phyloP scores from a whole-genome alignment of 2,113 vertebrate species.

The Scomber scombrus region DNA sequence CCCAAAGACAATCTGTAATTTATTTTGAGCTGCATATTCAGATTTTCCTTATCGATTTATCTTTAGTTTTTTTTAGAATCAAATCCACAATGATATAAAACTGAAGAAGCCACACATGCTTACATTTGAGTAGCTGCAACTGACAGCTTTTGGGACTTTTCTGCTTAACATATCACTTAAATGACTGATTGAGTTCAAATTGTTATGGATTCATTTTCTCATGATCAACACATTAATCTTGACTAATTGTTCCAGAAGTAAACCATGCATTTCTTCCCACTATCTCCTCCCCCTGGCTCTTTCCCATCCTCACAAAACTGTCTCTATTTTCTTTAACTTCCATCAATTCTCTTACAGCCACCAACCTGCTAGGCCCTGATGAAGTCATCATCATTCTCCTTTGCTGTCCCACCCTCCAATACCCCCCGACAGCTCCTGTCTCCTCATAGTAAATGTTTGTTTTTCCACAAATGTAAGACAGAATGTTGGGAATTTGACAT shows the following conservation, averaged over 20 bases:
- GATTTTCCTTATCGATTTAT: background rate
- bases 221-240: no score
- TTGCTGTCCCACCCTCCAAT: constrained; percentile 12
- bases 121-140: no score
- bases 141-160: no score
- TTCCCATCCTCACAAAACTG: constrained; percentile 6
- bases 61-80: background rate
- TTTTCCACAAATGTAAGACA: constrained; percentile 63
- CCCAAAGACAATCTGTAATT: background rate
- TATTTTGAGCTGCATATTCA: background rate
- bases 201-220: no score
- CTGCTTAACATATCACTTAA: no score
- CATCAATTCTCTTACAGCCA: constrained; percentile 24
- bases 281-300: background rate
- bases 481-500: constrained; percentile 24
- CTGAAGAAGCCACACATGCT: no score
- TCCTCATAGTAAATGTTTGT: constrained; percentile 64
- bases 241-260: no score
- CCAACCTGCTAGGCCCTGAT: constrained; percentile 62
- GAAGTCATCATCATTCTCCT: constrained; percentile 68
- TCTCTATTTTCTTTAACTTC: constrained; percentile 32
- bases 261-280: no score
- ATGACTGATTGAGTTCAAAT: no score
- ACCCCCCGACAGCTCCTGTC: constrained; percentile 35
- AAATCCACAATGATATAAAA: no score